Base-by-base conservation (phyloP, 64 coral and sea anemone genomes). In the Montipora efflorescens region DNA sequence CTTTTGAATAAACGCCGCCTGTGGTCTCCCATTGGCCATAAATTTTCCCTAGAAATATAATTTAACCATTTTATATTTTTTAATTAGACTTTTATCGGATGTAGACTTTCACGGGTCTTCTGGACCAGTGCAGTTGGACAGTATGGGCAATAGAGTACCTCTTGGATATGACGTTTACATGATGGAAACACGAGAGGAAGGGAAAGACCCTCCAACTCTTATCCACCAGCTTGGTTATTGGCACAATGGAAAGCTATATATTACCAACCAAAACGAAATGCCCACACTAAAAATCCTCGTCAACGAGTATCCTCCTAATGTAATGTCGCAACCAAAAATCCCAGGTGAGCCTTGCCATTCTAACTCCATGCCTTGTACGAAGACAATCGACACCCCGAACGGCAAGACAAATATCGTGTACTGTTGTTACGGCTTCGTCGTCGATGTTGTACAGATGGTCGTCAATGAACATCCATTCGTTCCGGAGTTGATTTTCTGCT, bases 401-500 rank as follows among this genome's bases (percentile, higher is more conserved):
- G 83, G 51, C 47, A 23, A 50, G 43, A 75, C 80, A 12, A 58
- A 13, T 45, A 71, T 85, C 61, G 79, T 28, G 47, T 79, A 76
- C 6, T 98, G 96, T 36, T 98, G 96, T 20, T 98, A 94, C 71
- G 95, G 95, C 7, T 97, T 94, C 92, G 95, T 93, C 6, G 94
- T 97, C 45, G 95, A 97, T 72, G 95, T 97, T 16, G 47, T 97
- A 3, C 69, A 89, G 23, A 50, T 92, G 4, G 74, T 97, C 7
- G 25, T 58, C 58, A 55, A 19, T 18, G 76, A 94, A 51, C 44
- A 43, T 23, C 73, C 67, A 8, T 92, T 92, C 55, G 70, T 48
- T 12, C 74, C 96, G 0, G 89, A 95, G 9, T 52, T 98, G 9
- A 78, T 73, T 5, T 84, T 98, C 36, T 92, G 69, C 73, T 79